Evolutionary conservation across 2,888 invertebrate species (phyloP), one percentile per base, ranked within the genome.

Genomic region (Sphecodes monilicornis): DNA sequence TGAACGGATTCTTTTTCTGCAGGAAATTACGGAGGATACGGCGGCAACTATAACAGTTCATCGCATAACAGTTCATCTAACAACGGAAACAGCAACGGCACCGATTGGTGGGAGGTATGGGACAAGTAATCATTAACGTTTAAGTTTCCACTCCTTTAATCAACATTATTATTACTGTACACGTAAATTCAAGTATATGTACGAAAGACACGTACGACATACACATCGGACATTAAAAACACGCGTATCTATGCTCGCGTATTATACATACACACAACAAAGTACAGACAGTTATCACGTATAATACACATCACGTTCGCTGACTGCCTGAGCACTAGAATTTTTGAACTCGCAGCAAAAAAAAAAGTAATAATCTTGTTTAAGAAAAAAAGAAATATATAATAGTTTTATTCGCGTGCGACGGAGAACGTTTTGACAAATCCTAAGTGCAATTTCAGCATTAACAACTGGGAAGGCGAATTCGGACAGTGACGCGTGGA

Each of bases 121-220:
- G 90, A 91, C 80, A 91, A 90, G 89, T 91, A 93, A 91, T 89
- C 87, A 86, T 91, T 90, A 83, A 86, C 85, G 89, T 87, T 86
- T 91, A 91, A 91, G 91, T 92, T 91, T 91, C 92, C 91, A 91
- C 92, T 90, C 90, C 90, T 89, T 29, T 54, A n/a, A 22, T 54
- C 89, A 92, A 92, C 92, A 93, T 92, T 92, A 93, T 91, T 93
- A 93, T 89, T 93, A 94, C 85, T 94, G 92, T 92, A 94, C 93
- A 93, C 92, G 91, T 91, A 94, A 94, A 94, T 94, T 94, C 89
- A 93, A 93, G 92, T 93, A 93, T 92, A 94, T 93, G 92, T 94
- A 94, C 93, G 92, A 92, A 89, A 93, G 87, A 93, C 91, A 93
- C 91, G 90, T 90, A 91, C 90, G 91, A 89, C 88, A 90, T 88